Conservation (phyloP, 2,113 vertebrate genomes). For the Pimephales promelas region DNA sequence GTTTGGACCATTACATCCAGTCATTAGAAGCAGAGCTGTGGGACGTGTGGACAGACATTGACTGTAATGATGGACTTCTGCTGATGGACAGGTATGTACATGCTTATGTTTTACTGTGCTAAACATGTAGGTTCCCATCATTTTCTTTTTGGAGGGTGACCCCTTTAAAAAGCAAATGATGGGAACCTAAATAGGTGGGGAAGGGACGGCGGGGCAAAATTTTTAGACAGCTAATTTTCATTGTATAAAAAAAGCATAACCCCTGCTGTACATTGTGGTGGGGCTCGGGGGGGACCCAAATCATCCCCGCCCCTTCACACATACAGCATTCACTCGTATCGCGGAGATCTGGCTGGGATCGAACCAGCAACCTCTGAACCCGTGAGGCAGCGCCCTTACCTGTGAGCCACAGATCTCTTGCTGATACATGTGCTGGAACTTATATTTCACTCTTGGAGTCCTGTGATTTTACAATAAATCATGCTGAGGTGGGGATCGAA, state of each 20-base stretch:
- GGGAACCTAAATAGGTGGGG: too few species aligned
- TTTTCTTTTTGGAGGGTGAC: too few species aligned
- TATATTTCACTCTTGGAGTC: too few species aligned
- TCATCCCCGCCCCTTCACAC: too few species aligned
- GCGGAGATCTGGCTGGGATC: not conserved
- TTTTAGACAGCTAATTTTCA: too few species aligned
- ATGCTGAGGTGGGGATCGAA: too few species aligned
- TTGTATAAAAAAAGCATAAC: too few species aligned
- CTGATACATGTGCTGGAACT: not conserved
- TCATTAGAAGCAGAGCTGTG: not conserved
- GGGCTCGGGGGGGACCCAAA: too few species aligned
- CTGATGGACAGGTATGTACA: not conserved
- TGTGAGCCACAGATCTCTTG: not conserved
- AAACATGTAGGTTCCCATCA: not conserved
- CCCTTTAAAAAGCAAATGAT: too few species aligned
- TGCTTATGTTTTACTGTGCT: too few species aligned
- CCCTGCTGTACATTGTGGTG: too few species aligned
- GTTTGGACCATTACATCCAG: not conserved
- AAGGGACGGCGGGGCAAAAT: too few species aligned
- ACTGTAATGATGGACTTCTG: not conserved
- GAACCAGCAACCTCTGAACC: not conserved
- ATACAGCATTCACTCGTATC: not conserved
- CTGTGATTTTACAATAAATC: not conserved
- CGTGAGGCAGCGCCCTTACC: not conserved
- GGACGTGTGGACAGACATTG: not conserved